Percentiles rank a stretch among this genome's conserved stretches.
Evolutionary conservation across 2,888 invertebrate genomes (phyloP).

Genomic region (Eilema caniola): DNA sequence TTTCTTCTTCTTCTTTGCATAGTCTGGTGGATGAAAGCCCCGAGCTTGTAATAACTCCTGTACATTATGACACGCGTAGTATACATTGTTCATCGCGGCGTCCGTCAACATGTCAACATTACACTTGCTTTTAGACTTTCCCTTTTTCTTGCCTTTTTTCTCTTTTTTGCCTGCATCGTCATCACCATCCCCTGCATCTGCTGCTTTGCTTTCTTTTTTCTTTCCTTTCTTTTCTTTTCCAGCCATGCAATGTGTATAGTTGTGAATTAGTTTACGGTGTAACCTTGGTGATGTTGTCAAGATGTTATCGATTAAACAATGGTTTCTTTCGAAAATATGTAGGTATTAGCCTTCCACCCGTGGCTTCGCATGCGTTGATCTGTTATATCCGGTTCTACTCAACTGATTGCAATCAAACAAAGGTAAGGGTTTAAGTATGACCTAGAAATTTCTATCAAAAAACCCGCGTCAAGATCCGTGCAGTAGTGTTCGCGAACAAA

Average conservation of each 20-base stretch:
- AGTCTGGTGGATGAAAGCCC: constrained; percentile 96
- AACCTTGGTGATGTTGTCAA: constrained; percentile 33
- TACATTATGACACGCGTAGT: constrained; percentile 97
- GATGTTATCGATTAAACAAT: constrained; percentile 57
- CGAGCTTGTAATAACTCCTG: constrained; percentile 94
- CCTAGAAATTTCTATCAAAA: too few relatives aligned
- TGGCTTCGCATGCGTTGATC: too few relatives aligned
- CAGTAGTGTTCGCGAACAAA: too few relatives aligned
- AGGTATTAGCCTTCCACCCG: too few relatives aligned
- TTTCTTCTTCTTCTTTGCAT: constrained; percentile 95
- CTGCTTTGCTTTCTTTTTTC: constrained; percentile 86
- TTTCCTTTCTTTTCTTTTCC: constrained; percentile 79
- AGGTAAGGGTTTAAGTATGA: too few relatives aligned
- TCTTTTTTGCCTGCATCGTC: constrained; percentile 78
- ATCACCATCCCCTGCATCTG: constrained; percentile 77
- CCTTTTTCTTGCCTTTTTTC: constrained; percentile 84
- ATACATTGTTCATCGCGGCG: constrained; percentile 97
- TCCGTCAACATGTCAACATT: constrained; percentile 95
- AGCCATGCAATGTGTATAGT: constrained; percentile 53
- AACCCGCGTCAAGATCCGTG: too few relatives aligned
- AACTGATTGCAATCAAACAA: too few relatives aligned
- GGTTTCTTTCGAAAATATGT: too few relatives aligned
- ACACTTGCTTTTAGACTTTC: constrained; percentile 88
- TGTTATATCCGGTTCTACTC: too few relatives aligned
- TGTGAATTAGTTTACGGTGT: constrained; percentile 23